Conservation (phyloP, 2,888 invertebrate genomes). For the Timandra comae region DNA sequence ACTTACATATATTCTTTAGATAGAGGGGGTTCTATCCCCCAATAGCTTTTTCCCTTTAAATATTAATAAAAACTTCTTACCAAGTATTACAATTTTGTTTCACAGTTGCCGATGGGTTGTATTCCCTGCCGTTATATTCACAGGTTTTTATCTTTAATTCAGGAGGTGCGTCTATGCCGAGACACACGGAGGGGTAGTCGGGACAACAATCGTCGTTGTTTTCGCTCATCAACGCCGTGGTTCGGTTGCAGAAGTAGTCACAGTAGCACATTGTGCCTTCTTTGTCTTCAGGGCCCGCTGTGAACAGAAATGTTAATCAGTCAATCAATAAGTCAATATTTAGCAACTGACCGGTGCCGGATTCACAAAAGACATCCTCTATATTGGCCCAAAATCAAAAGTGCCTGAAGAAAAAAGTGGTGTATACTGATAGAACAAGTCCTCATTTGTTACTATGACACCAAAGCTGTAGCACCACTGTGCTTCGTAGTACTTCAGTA, state of each 20-base stretch:
- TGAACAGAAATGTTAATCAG: not conserved
- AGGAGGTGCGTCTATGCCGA: constrained; percentile 22
- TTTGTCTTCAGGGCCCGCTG: too few species aligned
- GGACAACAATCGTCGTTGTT: constrained; percentile 93
- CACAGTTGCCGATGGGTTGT: constrained; percentile 35
- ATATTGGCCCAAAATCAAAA: not conserved
- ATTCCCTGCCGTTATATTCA: constrained; percentile 67
- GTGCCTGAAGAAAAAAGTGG: not conserved
- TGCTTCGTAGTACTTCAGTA: not conserved
- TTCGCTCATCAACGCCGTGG: constrained; percentile 35
- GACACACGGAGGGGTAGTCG: constrained; percentile 88
- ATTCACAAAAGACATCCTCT: not conserved
- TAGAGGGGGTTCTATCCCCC: too few species aligned
- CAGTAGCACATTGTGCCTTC: constrained; percentile 96
- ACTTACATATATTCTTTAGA: too few species aligned
- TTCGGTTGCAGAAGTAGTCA: constrained; percentile 91
- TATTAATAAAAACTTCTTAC: too few species aligned
- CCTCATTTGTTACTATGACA: not conserved
- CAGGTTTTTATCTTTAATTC: constrained; percentile 54
- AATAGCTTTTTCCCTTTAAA: too few species aligned
- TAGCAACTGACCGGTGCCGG: not conserved
- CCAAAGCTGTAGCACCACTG: too few species aligned
- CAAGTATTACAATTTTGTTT: not conserved
- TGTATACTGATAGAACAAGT: too few species aligned
- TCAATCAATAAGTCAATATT: not conserved